phyloP scores from a whole-genome alignment of 2,888 invertebrate genomes.

The Anthophora plumipes region DNA sequence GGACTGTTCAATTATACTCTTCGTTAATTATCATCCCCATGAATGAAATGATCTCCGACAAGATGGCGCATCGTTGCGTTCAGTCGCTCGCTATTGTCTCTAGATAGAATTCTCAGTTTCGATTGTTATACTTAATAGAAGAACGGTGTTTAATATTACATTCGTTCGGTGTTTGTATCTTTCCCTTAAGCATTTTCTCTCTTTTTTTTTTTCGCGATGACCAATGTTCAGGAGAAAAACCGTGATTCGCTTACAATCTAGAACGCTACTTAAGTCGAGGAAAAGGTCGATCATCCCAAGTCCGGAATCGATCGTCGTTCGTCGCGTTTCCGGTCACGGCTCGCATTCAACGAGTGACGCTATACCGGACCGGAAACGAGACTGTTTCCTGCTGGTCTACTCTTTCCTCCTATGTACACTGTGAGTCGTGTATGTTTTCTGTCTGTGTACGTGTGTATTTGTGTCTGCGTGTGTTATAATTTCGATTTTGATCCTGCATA shows the following conservation, averaged over 20 bases:
- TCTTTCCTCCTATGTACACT: constrained; percentile 56
- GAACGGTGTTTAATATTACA: constrained; percentile 35
- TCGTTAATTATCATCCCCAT: constrained; percentile 6
- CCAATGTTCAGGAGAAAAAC: constrained; percentile 41
- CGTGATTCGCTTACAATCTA: constrained; percentile 51
- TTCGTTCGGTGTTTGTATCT: constrained; percentile 39
- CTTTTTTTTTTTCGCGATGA: background rate
- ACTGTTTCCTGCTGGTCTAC: background rate
- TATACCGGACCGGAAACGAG: constrained; percentile 27
- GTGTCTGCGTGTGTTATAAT: no score
- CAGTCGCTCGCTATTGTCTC: constrained; percentile 74
- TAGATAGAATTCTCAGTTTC: constrained; percentile 69
- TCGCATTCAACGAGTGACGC: background rate
- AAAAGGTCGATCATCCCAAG: no score
- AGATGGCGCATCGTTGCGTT: constrained; percentile 22
- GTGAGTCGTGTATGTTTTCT: no score
- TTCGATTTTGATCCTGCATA: constrained; percentile 36
- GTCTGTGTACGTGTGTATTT: no score
- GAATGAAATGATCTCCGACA: constrained; percentile 13
- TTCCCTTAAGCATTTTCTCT: background rate
- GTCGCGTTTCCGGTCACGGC: constrained; percentile 9
- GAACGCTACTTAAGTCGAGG: constrained; percentile 44
- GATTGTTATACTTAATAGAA: constrained; percentile 48
- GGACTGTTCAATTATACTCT: background rate
- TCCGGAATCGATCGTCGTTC: constrained; percentile 27